Base-by-base conservation (phyloP, 2,888 invertebrate genomes). In the Drosophila trichaetosa region DNA sequence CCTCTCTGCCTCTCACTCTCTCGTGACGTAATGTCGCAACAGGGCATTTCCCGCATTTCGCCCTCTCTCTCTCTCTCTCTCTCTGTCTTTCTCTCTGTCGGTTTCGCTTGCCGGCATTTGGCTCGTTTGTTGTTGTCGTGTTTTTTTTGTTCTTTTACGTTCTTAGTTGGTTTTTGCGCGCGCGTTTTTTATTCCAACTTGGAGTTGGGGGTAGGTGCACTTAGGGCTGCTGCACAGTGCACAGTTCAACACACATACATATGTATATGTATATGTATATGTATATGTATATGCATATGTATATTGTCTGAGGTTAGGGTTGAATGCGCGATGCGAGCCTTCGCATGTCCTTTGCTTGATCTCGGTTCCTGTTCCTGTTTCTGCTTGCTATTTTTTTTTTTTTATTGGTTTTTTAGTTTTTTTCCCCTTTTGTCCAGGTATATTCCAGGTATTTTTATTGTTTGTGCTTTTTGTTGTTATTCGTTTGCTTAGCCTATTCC, bases 251-350 rank as follows among this genome's bases (percentile, higher is more conserved):
- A 29, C 51, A 16, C 31, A 42, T 13, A 24, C 5, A 49, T 13
- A 11, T 10, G 24, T 16, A 29, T 46, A 4, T 40, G 51, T 31
- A 53, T 3, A 7, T 40, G 51, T 31, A 53, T 3, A 7, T 6
- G 16, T 16, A 29, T 31, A 36, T 42, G 18, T 27, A 27, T 27
- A 27, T 7, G 18, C 11, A 31, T 24, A 36, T 42, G 18, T n/a
- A 76, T 60, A 89, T 91, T 91, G 91, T 91, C 91, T 87, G 83
- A 91, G 91, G 91, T 91, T 91, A 91, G 91, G 89, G 88, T 88
- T 86, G 86, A 85, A 88, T 83, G 79, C 70, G 82, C 82, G 71
- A 71, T 38, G 60, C 72, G 70, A 64, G 36, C 69, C 66, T 60
- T 68, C 6, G 53, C 21, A 56, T 66, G 24, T 42, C 46, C 53